Evolutionary conservation across 2,797 vertebrate species (phyloP).

Genomic region (Crax fasciolata): DNA sequence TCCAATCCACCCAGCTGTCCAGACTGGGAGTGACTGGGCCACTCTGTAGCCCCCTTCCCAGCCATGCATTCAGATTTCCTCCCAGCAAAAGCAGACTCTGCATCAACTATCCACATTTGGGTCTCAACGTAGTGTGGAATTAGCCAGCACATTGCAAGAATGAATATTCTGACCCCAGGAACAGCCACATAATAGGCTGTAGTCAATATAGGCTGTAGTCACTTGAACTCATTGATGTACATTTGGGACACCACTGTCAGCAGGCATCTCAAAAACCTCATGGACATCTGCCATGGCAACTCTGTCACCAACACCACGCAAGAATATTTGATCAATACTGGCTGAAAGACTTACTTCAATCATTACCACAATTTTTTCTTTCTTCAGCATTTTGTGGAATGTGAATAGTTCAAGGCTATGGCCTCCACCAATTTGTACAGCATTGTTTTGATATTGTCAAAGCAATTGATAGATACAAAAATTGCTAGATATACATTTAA

Average conservation of each 20-base stretch:
- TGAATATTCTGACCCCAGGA: rapidly evolving
- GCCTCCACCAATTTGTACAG: background rate
- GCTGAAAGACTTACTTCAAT: background rate
- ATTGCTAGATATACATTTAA: background rate
- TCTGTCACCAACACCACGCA: background rate
- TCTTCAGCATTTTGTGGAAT: background rate
- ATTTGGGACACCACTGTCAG: background rate
- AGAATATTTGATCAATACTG: background rate
- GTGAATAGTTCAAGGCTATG: background rate
- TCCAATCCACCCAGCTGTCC: no score
- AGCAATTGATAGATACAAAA: background rate
- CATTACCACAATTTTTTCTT: background rate
- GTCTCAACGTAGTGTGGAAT: background rate
- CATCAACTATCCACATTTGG: background rate
- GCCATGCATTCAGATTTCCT: background rate
- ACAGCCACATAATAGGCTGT: rapidly evolving
- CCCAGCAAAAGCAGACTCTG: background rate
- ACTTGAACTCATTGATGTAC: background rate
- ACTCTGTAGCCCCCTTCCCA: background rate
- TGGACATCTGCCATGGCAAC: background rate
- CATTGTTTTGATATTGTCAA: background rate
- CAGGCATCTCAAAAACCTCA: background rate
- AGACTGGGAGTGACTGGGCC: background rate
- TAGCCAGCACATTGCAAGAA: rapidly evolving
- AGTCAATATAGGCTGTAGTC: background rate